These are phyloP conservation scores for Xylophagus ater DNA, from an alignment of 2,888 invertebrate species.

Conservation along the genomic window DNA sequence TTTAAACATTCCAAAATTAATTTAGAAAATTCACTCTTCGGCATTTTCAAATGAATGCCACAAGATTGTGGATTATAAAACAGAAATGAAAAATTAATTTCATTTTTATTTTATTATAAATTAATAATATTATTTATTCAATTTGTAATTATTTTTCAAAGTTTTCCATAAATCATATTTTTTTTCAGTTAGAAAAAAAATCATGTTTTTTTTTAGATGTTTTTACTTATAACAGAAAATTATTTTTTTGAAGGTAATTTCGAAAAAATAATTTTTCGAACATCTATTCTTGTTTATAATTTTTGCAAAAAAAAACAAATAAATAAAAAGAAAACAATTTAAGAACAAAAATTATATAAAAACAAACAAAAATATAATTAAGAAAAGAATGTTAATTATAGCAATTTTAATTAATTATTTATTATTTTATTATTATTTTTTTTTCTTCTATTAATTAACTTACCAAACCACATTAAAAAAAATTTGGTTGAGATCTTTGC, in stretches of 20 bases:
- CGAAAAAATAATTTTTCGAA: slow-evolving; percentile 6
- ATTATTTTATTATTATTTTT: slow-evolving; percentile 20
- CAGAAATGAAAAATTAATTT: not conserved
- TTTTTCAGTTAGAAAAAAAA: slow-evolving; percentile 13
- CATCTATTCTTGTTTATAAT: not conserved
- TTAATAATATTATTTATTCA: not conserved
- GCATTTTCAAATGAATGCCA: slow-evolving; percentile 15
- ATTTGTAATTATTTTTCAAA: slow-evolving; percentile 7
- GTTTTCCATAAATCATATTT: slow-evolving; percentile 2
- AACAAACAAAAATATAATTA: not conserved
- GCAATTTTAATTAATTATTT: slow-evolving; percentile 7
- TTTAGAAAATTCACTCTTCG: slow-evolving; percentile 12
- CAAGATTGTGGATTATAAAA: slow-evolving; percentile 10
- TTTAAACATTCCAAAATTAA: not conserved
- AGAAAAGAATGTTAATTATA: not conserved
- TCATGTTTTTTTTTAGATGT: not conserved
- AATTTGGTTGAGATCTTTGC: slow-evolving; percentile 15
- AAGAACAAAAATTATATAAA: not conserved
- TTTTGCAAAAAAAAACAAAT: slow-evolving; percentile 5
- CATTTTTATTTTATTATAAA: not conserved
- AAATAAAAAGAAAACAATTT: slow-evolving; percentile 5
- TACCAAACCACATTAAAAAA: slow-evolving; percentile 21
- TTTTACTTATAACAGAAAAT: no score
- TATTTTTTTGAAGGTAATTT: not conserved
- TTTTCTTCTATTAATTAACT: slow-evolving; percentile 21